Evolutionary conservation across 2,113 vertebrate species (phyloP).

Genomic region (Podarcis muralis): DNA sequence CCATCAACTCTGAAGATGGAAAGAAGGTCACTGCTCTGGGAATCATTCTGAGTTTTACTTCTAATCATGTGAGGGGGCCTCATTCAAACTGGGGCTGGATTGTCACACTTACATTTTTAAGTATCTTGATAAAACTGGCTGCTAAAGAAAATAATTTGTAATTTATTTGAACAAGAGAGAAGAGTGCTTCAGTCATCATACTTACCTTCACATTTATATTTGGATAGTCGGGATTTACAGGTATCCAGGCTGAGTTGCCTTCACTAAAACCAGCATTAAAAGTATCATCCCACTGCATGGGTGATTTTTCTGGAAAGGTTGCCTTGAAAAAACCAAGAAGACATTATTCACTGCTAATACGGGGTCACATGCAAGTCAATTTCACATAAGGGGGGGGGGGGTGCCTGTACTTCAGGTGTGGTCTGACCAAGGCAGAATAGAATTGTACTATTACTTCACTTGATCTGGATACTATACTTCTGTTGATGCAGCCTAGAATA

Average conservation of each 20-base stretch:
- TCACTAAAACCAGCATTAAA: conserved; percentile 88
- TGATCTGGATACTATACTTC: no score
- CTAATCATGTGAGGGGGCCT: neutral
- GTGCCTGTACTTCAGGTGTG: no score
- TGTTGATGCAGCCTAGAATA: no score
- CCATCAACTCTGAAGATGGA: neutral
- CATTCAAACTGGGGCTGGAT: neutral
- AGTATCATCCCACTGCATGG: conserved; percentile 91
- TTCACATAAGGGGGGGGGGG: neutral
- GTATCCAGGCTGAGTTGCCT: conserved; percentile 85
- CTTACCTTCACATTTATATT: conserved; percentile 89
- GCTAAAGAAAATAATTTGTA: neutral
- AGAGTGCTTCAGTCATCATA: conserved; percentile 31
- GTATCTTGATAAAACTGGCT: neutral
- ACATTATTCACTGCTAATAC: conserved; percentile 6
- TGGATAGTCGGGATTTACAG: conserved; percentile 79
- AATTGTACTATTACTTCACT: no score
- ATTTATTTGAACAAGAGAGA: neutral
- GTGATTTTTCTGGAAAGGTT: conserved; percentile 81
- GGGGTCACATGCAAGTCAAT: no score
- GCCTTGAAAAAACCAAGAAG: conserved; percentile 42
- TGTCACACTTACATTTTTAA: neutral
- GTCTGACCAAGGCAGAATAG: no score
- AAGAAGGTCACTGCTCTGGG: neutral
- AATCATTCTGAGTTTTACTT: neutral